Evolutionary conservation across 2,113 vertebrate genomes (phyloP), one percentile per base, ranked within the genome.

Genomic region (Scartelaos histophorus): DNA sequence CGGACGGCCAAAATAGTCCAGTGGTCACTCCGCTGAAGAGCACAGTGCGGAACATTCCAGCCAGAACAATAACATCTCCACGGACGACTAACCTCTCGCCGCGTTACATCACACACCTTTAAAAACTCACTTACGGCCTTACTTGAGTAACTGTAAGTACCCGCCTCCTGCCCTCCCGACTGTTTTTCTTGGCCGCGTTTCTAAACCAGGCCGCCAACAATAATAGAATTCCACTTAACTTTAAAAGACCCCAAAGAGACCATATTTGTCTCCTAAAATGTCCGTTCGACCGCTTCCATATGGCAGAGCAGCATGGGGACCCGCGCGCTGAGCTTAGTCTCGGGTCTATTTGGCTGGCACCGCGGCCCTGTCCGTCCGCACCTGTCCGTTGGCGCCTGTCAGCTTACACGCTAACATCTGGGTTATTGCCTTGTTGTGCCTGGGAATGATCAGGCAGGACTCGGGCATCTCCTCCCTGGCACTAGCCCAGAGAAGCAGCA

Each of bases 111-210:
- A 29, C 2, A 4, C 29, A 29, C 29, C 38, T 43, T 43, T 43
- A 43, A 9, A 43, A 43, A 43, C 38, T 10, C 10, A 43, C 7
- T 43, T 9, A 51, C 7, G 47, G 3, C 0, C 3, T 15, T 17
- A 49, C 47, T 49, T 3, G 15, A 16, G 15, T 49, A 49, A 49
- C 16, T 49, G 47, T 49, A 49, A 49, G 3, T 17, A 49, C 7
- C 7, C 38, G 6, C 47, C 6, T 90, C 92, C 91, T 93, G 91
- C 92, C 92, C 90, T 94, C 93, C 93, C 91, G 94, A 94, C 95
- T 98, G 97, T 98, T 98, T 99, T 97, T 98, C 95, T 98, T 99
- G 97, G 97, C 98, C 95, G 93, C 92, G 94, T 94, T 97, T 98
- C 95, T 97, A 96, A n/a, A 96, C 95, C 96, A 93, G 93, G 93